Conservation (phyloP, 2,113 vertebrate genomes). For the Albula glossodonta region DNA sequence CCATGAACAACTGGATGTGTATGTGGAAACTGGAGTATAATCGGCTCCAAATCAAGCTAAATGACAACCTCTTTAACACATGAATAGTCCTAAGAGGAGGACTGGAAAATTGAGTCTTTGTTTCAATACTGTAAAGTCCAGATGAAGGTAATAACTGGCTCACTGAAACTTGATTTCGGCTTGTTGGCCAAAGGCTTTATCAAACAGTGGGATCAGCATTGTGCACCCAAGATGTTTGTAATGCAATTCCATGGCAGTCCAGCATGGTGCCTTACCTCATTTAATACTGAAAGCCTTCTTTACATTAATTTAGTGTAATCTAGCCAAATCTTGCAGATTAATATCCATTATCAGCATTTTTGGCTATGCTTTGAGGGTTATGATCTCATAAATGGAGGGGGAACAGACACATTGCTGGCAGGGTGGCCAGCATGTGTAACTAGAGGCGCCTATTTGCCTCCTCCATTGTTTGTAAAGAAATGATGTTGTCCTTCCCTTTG, state of each 20-base stretch:
- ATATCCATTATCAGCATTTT: constrained; percentile 50
- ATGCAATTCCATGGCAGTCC: constrained; percentile 56
- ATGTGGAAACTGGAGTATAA: constrained; percentile 37
- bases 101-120: not conserved
- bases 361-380: constrained; percentile 44
- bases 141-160: constrained; percentile 57
- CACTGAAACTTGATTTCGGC: constrained; percentile 57
- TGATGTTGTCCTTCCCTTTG: constrained; percentile 62
- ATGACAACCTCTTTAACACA: constrained; percentile 15
- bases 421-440: constrained; percentile 42
- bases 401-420: constrained; percentile 48
- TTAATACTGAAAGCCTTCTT: constrained; percentile 63
- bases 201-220: constrained; percentile 54
- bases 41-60: constrained; percentile 7
- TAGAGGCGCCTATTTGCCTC: constrained; percentile 1
- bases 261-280: constrained; percentile 61
- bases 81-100: not conserved
- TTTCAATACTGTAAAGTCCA: constrained; percentile 63
- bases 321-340: constrained; percentile 59
- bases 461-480: constrained; percentile 49
- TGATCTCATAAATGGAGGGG: constrained; percentile 54
- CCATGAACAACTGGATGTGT: constrained; percentile 29
- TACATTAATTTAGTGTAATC: constrained; percentile 67
- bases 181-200: constrained; percentile 57
- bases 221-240: constrained; percentile 55